Evolutionary conservation across 2,113 vertebrate genomes (phyloP).

Genomic region (Gavialis gangeticus): DNA sequence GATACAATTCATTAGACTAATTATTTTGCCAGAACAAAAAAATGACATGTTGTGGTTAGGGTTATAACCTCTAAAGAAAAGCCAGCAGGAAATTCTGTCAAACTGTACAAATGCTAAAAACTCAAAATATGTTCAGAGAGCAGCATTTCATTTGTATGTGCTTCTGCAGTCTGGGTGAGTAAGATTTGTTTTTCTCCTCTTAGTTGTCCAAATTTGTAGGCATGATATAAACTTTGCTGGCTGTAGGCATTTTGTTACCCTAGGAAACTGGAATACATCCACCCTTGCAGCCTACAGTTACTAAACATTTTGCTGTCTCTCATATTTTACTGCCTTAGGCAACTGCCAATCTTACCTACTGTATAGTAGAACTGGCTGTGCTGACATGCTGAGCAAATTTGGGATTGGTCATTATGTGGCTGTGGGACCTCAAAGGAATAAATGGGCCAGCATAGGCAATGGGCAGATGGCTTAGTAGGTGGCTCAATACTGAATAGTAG

Average conservation of each 20-base stretch:
- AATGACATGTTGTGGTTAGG: fast-evolving
- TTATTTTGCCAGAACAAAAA: not conserved
- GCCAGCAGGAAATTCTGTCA: not conserved
- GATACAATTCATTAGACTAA: fast-evolving
- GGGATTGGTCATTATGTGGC: not conserved
- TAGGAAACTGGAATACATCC: not conserved
- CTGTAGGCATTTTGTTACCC: not conserved
- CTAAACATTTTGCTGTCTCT: not conserved
- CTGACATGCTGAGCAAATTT: not conserved
- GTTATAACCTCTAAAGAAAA: not conserved
- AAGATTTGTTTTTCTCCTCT: not conserved
- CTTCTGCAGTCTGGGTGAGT: not conserved
- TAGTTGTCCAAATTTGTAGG: not conserved
- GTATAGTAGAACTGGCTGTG: not conserved
- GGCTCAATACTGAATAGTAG: fast-evolving
- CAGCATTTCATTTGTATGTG: not conserved
- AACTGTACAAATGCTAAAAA: not conserved
- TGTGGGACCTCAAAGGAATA: not conserved
- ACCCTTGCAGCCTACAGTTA: not conserved
- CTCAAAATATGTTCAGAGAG: not conserved
- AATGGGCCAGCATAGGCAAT: not conserved
- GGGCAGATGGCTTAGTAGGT: not conserved
- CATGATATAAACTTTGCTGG: not conserved
- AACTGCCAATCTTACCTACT: not conserved
- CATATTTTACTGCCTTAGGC: not conserved